phyloP scores from a whole-genome alignment of 2,888 invertebrate genomes.

The Philereme vetulata region DNA sequence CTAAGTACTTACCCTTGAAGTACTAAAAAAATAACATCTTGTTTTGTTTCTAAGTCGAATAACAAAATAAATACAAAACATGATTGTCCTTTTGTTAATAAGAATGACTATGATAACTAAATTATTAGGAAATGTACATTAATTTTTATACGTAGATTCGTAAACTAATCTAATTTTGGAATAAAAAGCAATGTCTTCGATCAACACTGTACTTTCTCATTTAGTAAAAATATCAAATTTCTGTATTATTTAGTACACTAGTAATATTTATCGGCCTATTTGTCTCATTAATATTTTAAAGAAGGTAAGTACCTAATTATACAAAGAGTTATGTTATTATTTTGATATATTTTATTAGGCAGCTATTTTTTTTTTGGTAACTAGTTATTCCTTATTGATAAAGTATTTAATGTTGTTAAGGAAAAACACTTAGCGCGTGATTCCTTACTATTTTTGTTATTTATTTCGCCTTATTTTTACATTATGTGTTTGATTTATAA shows the following conservation, averaged over 20 bases:
- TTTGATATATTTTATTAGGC: not conserved
- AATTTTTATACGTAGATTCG: constrained; percentile 28
- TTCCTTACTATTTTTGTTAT: no score
- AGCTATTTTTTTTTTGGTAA: no score
- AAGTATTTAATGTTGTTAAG: no score
- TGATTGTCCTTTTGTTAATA: constrained; percentile 15
- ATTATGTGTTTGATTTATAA: no score
- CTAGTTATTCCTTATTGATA: no score
- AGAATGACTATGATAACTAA: constrained; percentile 12
- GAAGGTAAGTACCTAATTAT: not conserved
- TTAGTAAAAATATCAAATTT: constrained; percentile 11
- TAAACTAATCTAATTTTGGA: constrained; percentile 25
- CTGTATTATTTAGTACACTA: constrained; percentile 1
- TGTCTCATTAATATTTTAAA: not conserved
- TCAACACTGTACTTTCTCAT: constrained; percentile 19
- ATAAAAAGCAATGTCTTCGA: constrained; percentile 28
- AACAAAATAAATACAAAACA: no score
- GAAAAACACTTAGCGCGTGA: no score
- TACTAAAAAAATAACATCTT: no score
- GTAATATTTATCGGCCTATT: constrained; percentile 15
- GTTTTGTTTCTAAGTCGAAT: no score
- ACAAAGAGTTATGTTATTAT: not conserved
- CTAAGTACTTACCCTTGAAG: no score
- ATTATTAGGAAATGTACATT: constrained; percentile 22
- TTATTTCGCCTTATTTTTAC: no score